Conservation (phyloP, 2,888 invertebrate genomes). For the Agrotis puta region DNA sequence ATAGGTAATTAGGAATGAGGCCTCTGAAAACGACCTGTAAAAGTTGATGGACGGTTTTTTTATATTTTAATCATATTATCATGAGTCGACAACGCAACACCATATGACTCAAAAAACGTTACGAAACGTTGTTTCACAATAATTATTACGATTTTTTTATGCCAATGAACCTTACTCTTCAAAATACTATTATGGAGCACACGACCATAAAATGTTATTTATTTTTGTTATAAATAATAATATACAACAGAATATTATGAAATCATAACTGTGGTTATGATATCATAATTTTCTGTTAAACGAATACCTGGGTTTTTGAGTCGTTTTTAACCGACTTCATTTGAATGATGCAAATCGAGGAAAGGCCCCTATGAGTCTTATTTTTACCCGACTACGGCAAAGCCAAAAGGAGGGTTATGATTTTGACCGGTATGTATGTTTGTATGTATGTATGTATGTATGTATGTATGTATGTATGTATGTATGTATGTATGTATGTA, state of each 20-base stretch:
- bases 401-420: too few relatives aligned
- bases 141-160: not conserved
- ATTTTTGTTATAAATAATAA: not conserved
- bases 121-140: not conserved
- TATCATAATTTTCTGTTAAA: slow-evolving; percentile 6
- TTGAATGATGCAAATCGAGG: slow-evolving; percentile 17
- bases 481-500: too few relatives aligned
- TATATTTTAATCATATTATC: too few relatives aligned
- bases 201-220: too few relatives aligned
- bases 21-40: too few relatives aligned
- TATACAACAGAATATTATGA: not conserved
- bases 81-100: not conserved
- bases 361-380: slow-evolving; percentile 1
- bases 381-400: not conserved
- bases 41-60: too few relatives aligned
- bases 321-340: too few relatives aligned
- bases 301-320: not conserved
- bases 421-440: too few relatives aligned
- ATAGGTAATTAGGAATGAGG: too few relatives aligned
- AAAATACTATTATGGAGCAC: not conserved
- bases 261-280: slow-evolving; percentile 13
- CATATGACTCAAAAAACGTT: not conserved
- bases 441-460: too few relatives aligned
- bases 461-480: too few relatives aligned
- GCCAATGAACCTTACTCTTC: not conserved